Base-by-base conservation (phyloP, 2,888 invertebrate genomes). In the Calephelis perditalis region DNA sequence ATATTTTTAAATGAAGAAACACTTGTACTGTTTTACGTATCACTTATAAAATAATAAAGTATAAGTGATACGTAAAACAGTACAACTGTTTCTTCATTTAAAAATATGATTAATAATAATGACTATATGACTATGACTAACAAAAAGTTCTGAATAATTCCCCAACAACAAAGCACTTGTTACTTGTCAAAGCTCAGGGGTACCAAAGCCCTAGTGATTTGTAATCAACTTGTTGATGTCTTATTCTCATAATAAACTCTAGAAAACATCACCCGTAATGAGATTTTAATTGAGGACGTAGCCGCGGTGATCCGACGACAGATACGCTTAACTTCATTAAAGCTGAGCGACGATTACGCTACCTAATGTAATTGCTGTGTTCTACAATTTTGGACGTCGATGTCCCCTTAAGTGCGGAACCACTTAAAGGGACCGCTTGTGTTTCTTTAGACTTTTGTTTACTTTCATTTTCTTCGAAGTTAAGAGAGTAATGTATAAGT, bases 211-310 rank as follows among this genome's bases (percentile, higher is more conserved):
- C 55, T 10, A 61, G 61, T 56, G 64, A 63, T 62, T 64, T 62
- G 66, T 64, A 67, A 67, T 67, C 62, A 70, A 64, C 63, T 64
- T 66, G 64, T 61, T 61, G 60, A 62, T 63, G 65, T 26, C 26
- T 49, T 40, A 9, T 26, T 49, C 49, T 58, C 62, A 68, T 67
- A 68, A 67, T 65, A 66, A 70, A 67, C 69, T 71, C 72, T 71
- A 71, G 68, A 67, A 69, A 70, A 69, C 76, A 71, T 75, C 74
- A 70, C 65, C 71, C 79, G 71, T 89, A 86, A 89, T 84, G 89
- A 84, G 85, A 85, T 78, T 89, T 89, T 89, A 89, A 89, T 89
- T 89, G 88, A 84, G 82, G 84, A 77, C 74, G 77, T 74, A 70
- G 72, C 70, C 71, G 68, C 74, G 69, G 72, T 74, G 81, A 85